Conservation (phyloP, 2,888 invertebrate species). For the Drosophila setosimentum region DNA sequence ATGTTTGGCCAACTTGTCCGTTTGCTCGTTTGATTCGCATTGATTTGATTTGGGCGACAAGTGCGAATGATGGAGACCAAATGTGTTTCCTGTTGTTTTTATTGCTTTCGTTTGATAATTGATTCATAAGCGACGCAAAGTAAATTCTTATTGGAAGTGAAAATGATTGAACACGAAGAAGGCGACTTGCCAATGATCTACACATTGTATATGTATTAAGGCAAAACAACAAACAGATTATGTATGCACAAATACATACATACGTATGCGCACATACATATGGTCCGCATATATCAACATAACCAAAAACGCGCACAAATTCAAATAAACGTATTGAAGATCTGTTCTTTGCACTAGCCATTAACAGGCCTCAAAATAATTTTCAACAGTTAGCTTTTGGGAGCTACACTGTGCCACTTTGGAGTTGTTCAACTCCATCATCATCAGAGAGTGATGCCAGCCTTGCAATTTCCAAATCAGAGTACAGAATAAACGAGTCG, state of each 20-base stretch:
- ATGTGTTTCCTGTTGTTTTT: constrained; percentile 8
- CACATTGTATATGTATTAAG: background rate
- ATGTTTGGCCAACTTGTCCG: constrained; percentile 18
- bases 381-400: background rate
- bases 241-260: background rate
- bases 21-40: constrained; percentile 30
- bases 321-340: background rate
- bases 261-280: background rate
- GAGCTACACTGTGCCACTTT: background rate
- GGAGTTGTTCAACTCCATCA: background rate
- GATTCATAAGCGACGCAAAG: constrained; percentile 22
- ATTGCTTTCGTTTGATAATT: constrained; percentile 27
- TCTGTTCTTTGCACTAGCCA: background rate
- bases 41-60: constrained; percentile 48
- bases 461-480: background rate
- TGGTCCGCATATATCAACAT: constrained; percentile 2
- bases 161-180: background rate
- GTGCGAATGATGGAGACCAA: constrained; percentile 35
- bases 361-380: background rate
- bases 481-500: background rate
- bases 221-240: background rate
- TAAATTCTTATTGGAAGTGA: constrained; percentile 22
- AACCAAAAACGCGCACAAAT: constrained; percentile 11
- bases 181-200: background rate
- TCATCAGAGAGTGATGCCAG: constrained; percentile 6